Conservation (phyloP, 53 echinoderm and acorn worm species). For the Temnopleurus reevesii region DNA sequence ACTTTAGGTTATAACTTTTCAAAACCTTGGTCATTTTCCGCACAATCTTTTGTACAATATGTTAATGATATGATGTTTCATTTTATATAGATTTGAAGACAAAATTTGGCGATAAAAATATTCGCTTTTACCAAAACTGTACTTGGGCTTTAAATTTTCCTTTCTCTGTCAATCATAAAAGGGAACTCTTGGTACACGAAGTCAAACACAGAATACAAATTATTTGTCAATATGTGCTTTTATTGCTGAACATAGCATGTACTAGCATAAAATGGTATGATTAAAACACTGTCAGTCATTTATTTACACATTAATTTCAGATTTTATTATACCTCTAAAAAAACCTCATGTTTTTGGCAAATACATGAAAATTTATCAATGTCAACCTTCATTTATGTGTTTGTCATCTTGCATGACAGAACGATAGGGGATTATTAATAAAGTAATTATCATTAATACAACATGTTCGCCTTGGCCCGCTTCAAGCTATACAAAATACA, state of each 20-base stretch:
- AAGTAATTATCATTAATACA: too few species aligned
- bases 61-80: too few species aligned
- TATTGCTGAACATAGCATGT: conserved; percentile 62
- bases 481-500: too few species aligned
- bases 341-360: not conserved
- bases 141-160: too few species aligned
- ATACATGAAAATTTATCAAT: not conserved
- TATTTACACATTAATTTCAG: conserved; percentile 54
- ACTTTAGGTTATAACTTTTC: too few species aligned
- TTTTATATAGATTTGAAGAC: too few species aligned
- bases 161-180: not conserved
- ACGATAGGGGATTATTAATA: too few species aligned
- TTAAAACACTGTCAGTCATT: conserved; percentile 39
- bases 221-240: conserved; percentile 50
- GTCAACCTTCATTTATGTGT: not conserved
- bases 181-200: not conserved
- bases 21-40: too few species aligned
- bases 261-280: conserved; percentile 54
- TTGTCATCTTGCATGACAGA: not conserved
- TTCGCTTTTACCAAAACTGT: too few species aligned
- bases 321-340: conserved; percentile 11
- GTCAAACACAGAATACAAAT: not conserved
- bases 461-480: too few species aligned
- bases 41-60: too few species aligned
- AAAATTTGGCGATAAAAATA: too few species aligned